Conservation (phyloP, 2,888 invertebrate genomes). For the Trichogramma evanescens region DNA sequence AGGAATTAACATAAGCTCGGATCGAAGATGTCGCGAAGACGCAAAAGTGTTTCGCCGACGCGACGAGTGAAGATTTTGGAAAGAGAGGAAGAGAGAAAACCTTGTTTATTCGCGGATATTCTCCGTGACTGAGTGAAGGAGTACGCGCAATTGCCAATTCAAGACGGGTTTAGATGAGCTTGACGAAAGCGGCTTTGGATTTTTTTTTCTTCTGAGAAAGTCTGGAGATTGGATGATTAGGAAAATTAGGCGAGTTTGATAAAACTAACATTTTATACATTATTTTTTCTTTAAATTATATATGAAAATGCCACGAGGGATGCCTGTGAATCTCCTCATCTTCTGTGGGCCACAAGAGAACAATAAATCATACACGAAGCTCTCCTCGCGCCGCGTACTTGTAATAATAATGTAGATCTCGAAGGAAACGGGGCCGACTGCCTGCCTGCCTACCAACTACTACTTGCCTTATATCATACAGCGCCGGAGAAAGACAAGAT, state of each 20-base stretch:
- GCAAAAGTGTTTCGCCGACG: constrained; percentile 21
- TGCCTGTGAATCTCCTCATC: too few relatives aligned
- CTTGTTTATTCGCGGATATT: neutral
- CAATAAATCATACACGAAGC: neutral
- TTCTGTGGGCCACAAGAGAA: neutral
- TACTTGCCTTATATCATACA: too few relatives aligned
- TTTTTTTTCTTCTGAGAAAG: too few relatives aligned
- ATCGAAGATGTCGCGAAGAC: constrained; percentile 41
- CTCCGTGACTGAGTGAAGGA: neutral
- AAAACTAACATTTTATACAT: too few relatives aligned
- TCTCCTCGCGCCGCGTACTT: neutral
- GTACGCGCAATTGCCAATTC: constrained; percentile 13
- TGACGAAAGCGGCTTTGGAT: too few relatives aligned
- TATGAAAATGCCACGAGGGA: too few relatives aligned
- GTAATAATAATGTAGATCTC: constrained; percentile 14
- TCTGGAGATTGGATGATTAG: too few relatives aligned
- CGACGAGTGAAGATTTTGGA: neutral
- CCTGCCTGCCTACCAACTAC: too few relatives aligned
- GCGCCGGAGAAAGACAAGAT: constrained; percentile 1
- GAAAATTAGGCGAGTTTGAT: too few relatives aligned
- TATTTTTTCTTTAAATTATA: too few relatives aligned
- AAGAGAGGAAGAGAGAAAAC: neutral
- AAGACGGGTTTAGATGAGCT: too few relatives aligned
- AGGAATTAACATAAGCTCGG: constrained; percentile 47
- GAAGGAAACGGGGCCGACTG: constrained; percentile 1